Evolutionary conservation across 2,888 invertebrate genomes (phyloP).

Genomic region (Andrena praecox): DNA sequence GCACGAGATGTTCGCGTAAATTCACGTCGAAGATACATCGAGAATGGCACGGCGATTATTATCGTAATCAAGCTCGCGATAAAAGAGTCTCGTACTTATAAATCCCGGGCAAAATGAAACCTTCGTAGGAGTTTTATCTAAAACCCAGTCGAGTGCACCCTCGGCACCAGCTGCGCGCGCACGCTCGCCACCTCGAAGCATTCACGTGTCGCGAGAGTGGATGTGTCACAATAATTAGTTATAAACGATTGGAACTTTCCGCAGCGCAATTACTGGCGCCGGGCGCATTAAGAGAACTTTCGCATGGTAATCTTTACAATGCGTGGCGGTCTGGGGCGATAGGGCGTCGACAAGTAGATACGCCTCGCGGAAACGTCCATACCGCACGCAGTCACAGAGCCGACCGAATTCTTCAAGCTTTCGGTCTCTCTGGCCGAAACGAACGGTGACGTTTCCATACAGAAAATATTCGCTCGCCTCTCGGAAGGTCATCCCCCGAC

Average conservation of each 20-base stretch:
- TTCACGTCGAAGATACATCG: constrained; percentile 8
- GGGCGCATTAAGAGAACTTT: constrained; percentile 50
- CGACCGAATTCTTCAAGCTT: constrained; percentile 39
- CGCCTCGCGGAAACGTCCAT: constrained; percentile 57
- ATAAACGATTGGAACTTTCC: constrained; percentile 66
- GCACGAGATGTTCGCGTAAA: not conserved
- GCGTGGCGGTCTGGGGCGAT: constrained; percentile 26
- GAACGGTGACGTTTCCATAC: constrained; percentile 60
- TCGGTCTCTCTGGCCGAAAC: constrained; percentile 40
- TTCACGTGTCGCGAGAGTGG: constrained; percentile 69
- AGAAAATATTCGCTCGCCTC: not conserved
- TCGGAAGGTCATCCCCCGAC: constrained; percentile 32
- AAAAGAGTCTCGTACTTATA: constrained; percentile 26
- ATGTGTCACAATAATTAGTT: constrained; percentile 73
- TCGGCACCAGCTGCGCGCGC: constrained; percentile 54
- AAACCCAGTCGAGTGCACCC: constrained; percentile 29
- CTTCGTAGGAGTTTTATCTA: constrained; percentile 40
- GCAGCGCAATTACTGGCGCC: constrained; percentile 65
- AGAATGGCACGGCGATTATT: not conserved
- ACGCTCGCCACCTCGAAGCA: constrained; percentile 55
- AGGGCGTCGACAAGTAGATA: constrained; percentile 23
- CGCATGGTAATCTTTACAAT: constrained; percentile 65
- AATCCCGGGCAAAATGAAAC: constrained; percentile 37
- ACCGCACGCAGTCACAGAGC: constrained; percentile 61
- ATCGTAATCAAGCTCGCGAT: not conserved